A percentile compares a stretch with the other conserved stretches of the same genome.
These are phyloP conservation scores for Gadus macrocephalus DNA, from an alignment of 2,113 vertebrate genomes.

Conservation along the genomic window DNA sequence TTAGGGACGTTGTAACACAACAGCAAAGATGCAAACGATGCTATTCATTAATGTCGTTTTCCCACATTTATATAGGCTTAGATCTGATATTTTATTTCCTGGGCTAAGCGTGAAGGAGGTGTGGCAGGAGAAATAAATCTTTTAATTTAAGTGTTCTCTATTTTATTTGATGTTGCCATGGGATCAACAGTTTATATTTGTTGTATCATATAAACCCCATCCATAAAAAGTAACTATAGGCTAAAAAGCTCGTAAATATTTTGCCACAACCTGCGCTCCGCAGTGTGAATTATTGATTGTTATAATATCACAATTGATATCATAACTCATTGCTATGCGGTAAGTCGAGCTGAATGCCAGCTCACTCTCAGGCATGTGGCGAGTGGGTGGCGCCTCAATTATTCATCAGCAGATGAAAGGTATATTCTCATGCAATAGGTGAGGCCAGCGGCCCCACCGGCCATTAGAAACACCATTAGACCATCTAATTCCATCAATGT, in stretches of 20 bases:
- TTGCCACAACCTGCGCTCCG: not conserved
- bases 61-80: no score
- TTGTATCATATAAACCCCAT: no score
- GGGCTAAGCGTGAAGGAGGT: not conserved
- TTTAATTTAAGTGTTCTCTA: no score
- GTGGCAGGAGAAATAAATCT: no score
- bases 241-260: slow-evolving; percentile 22
- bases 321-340: slow-evolving; percentile 64
- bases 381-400: slow-evolving; percentile 76
- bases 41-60: not conserved
- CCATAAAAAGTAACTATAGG: no score
- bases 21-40: slow-evolving; percentile 7
- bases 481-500: not conserved
- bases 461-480: no score
- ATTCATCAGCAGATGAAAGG: slow-evolving; percentile 76
- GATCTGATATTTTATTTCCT: no score
- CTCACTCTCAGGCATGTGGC: slow-evolving; percentile 72
- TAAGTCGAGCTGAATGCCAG: slow-evolving; percentile 74
- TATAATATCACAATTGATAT: slow-evolving; percentile 67
- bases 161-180: no score
- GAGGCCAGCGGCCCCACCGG: not conserved
- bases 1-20: not conserved
- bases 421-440: slow-evolving; percentile 58
- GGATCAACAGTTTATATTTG: no score
- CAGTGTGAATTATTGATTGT: slow-evolving; percentile 72